phyloP scores from a whole-genome alignment of 1,140 invertebrate genomes.

The Lepidurus packardi region DNA sequence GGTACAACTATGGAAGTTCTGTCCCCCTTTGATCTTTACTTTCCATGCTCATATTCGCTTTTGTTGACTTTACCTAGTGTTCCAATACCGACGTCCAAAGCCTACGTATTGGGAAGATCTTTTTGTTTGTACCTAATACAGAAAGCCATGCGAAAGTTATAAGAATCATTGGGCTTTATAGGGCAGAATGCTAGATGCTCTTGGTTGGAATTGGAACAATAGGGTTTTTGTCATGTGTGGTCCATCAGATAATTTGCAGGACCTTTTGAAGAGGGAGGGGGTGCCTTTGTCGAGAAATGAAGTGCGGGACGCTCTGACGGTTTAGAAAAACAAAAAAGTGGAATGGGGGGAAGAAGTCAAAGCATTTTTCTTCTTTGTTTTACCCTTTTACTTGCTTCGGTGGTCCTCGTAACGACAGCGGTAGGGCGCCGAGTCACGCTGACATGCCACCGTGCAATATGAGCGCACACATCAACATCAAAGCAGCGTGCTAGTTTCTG shows the following conservation, averaged over 20 bases:
- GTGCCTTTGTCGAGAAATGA: conserved; percentile 6
- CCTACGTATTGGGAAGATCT: background rate
- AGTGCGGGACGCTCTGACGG: conserved; percentile 7
- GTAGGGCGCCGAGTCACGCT: background rate
- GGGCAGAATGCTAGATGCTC: conserved; percentile 13
- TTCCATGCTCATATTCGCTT: background rate
- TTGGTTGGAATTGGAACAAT: conserved; percentile 12
- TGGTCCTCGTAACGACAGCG: conserved; percentile 13
- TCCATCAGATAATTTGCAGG: conserved; percentile 21
- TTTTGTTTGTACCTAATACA: background rate
- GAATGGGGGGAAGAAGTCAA: background rate
- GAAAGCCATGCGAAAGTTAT: background rate
- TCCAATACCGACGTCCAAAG: background rate
- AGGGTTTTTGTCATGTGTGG: conserved; percentile 17
- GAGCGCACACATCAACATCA: conserved; percentile 5
- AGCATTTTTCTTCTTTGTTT: conserved; percentile 1
- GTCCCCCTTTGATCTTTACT: background rate
- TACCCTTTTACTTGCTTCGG: conserved; percentile 9
- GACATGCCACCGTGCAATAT: conserved; percentile 8
- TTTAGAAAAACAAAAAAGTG: background rate
- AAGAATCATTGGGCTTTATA: conserved; percentile 7
- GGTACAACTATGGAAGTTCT: background rate
- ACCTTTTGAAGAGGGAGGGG: background rate
- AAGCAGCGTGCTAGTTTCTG: background rate
- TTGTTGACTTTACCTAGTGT: background rate